Conservation (phyloP, 2,797 vertebrate genomes). For the Lerista edwardsae region DNA sequence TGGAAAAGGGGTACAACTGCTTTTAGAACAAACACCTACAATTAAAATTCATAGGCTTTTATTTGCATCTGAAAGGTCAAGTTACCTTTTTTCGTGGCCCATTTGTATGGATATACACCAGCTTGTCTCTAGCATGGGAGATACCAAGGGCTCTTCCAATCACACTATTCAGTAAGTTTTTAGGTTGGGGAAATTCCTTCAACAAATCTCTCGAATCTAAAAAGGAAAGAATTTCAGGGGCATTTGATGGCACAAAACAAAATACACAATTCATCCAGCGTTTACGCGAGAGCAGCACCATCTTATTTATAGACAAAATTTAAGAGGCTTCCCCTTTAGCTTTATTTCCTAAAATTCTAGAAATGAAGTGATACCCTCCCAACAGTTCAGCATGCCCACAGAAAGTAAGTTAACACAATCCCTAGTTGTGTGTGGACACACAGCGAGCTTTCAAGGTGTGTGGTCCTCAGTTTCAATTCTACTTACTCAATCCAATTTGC, state of each 20-base stretch:
- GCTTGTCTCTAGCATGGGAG: conserved; percentile 81
- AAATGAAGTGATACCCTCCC: no score
- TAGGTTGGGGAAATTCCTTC: conserved; percentile 92
- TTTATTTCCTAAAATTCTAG: no score
- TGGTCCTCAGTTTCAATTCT: background rate
- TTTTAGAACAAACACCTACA: background rate
- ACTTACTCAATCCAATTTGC: background rate
- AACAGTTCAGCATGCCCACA: no score
- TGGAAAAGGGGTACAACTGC: no score
- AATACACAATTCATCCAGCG: background rate
- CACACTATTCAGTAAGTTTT: conserved; percentile 85
- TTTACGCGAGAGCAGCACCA: rapidly evolving
- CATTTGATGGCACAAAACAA: no score
- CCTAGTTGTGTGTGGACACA: background rate
- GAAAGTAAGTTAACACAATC: background rate
- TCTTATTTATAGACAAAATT: rapidly evolving
- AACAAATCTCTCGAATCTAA: conserved; percentile 82
- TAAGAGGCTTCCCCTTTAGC: background rate
- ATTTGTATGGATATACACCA: conserved; percentile 89
- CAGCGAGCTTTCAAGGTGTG: background rate
- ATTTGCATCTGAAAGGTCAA: background rate
- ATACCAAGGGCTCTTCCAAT: conserved; percentile 85
- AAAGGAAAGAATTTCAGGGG: conserved; percentile 14
- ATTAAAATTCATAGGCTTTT: background rate
- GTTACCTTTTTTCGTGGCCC: conserved; percentile 86